Evolutionary conservation across 2,797 vertebrate species (phyloP).

Genomic region (Pseudomugil gertrudae): DNA sequence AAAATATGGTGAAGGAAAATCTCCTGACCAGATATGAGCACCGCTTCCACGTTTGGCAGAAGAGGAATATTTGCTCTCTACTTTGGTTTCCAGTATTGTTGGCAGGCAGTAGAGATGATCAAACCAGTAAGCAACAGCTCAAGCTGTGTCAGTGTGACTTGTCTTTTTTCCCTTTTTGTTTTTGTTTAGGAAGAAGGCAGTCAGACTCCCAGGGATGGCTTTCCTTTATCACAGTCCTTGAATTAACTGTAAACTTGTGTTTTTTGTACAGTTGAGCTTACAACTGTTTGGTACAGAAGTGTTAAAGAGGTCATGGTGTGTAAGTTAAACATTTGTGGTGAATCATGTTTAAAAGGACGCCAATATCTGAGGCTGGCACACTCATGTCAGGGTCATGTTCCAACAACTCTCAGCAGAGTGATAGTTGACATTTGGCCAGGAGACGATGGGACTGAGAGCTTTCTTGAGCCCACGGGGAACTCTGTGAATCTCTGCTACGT

Average conservation of each 20-base stretch:
- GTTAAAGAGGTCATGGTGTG: conserved; percentile 40
- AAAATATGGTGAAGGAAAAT: conserved; percentile 59
- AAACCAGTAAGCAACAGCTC: conserved; percentile 12
- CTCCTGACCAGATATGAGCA: conserved; percentile 49
- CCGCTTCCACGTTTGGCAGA: conserved; percentile 44
- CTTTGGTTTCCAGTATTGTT: conserved; percentile 24
- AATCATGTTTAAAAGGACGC: conserved; percentile 29
- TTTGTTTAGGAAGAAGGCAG: not conserved
- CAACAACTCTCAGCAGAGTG: conserved; percentile 46
- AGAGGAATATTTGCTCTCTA: conserved; percentile 35
- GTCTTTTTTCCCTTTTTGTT: not conserved
- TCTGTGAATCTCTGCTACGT: not conserved
- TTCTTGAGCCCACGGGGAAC: conserved; percentile 5
- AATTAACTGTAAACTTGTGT: not conserved
- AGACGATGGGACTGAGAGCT: conserved; percentile 23
- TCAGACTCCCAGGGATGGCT: not conserved
- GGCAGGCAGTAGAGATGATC: conserved; percentile 18
- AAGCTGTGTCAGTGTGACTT: not conserved
- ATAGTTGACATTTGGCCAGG: conserved; percentile 19
- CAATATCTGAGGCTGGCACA: conserved; percentile 20
- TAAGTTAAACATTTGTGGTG: conserved; percentile 53
- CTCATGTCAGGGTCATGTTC: conserved; percentile 50
- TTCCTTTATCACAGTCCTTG: not conserved
- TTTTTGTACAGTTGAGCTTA: conserved; percentile 4
- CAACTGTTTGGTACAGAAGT: conserved; percentile 12